A percentile compares a stretch with the other conserved stretches of the same genome.
Conservation (phyloP, 2,113 vertebrate species). For the Electrona antarctica region DNA sequence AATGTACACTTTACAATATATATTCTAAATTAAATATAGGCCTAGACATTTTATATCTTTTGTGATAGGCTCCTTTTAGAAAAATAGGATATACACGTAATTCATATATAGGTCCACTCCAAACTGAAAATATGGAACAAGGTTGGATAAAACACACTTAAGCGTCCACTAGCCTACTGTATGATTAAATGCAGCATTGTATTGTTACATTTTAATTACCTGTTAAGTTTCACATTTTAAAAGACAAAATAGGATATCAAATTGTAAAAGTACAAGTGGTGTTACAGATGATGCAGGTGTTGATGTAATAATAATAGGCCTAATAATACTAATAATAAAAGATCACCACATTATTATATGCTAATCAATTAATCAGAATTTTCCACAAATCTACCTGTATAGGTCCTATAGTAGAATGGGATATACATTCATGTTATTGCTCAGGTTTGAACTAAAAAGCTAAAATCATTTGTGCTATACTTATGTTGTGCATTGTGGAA, state of each 20-base stretch:
- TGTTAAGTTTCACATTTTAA: conserved; percentile 5
- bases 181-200: background rate
- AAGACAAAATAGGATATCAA: background rate
- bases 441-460: conserved; percentile 14
- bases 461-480: conserved; percentile 38
- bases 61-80: no score
- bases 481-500: conserved; percentile 45
- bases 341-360: no score
- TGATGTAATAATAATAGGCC: conserved; percentile 3
- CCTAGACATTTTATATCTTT: no score
- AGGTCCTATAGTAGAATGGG: background rate
- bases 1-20: no score
- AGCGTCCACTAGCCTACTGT: background rate
- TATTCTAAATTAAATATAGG: no score
- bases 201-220: conserved; percentile 28
- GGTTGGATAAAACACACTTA: background rate
- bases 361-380: background rate
- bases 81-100: background rate
- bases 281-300: conserved; percentile 44
- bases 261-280: conserved; percentile 12
- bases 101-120: conserved; percentile 9
- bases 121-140: conserved; percentile 12
- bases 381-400: background rate
- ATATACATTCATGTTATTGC: conserved; percentile 1
- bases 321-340: no score